These are phyloP conservation scores for Festucalex cinctus DNA, from an alignment of 2,113 vertebrate species.

Conservation along the genomic window DNA sequence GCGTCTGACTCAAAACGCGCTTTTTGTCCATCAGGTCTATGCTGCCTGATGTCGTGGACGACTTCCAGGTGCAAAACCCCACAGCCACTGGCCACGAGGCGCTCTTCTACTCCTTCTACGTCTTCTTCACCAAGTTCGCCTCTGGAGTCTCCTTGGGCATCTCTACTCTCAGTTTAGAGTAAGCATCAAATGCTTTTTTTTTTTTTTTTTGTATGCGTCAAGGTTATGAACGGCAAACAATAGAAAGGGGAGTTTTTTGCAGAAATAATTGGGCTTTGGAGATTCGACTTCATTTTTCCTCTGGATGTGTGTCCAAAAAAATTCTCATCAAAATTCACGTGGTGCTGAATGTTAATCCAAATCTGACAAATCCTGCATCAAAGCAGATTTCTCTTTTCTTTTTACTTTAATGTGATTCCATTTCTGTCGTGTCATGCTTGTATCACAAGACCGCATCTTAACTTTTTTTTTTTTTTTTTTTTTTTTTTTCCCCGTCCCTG, in stretches of 20 bases:
- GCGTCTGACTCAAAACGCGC: not conserved
- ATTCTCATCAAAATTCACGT: not conserved
- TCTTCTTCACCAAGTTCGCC: conserved; percentile 98
- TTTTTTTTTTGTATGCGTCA: too few species aligned
- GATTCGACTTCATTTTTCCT: not conserved
- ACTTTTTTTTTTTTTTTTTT: not conserved
- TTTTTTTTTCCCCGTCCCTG: not conserved
- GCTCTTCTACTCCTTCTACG: conserved; percentile 98
- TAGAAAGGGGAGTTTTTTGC: not conserved
- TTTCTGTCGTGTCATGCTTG: conserved; percentile 8
- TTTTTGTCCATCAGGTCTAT: conserved; percentile 82
- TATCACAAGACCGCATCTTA: conserved; percentile 13
- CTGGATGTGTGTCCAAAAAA: not conserved
- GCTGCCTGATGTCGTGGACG: conserved; percentile 91
- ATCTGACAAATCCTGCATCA: conserved; percentile 46
- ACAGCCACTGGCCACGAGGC: conserved; percentile 83
- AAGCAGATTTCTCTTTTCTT: conserved; percentile 26
- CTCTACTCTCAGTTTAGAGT: conserved; percentile 96
- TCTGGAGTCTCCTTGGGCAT: conserved; percentile 93
- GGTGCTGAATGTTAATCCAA: conserved; percentile 30
- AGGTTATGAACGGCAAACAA: not conserved
- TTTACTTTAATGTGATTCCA: conserved; percentile 24
- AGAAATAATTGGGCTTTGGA: not conserved
- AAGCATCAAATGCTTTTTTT: too few species aligned
- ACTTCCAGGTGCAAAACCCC: conserved; percentile 89